Conservation (phyloP, 2,888 invertebrate species). For the Drosophila paramelanica region DNA sequence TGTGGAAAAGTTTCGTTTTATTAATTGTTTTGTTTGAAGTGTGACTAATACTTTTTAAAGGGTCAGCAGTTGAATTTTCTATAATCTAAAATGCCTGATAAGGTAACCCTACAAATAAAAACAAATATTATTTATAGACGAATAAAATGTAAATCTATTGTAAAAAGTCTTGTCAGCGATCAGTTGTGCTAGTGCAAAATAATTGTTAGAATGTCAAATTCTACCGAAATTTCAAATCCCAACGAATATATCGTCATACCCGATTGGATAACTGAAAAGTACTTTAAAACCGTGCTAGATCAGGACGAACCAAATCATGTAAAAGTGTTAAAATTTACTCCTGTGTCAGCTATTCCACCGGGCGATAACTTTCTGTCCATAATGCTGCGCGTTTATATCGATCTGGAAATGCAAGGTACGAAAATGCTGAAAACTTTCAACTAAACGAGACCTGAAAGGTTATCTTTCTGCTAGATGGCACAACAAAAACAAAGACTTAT, state of each 20-base stretch:
- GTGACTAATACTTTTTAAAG: too few relatives aligned
- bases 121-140: too few relatives aligned
- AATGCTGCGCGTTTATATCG: slow-evolving; percentile 77
- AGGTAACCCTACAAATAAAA: too few relatives aligned
- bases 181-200: too few relatives aligned
- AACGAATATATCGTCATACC: slow-evolving; percentile 71
- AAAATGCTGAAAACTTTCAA: neutral
- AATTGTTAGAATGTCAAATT: slow-evolving; percentile 17
- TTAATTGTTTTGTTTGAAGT: too few relatives aligned
- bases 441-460: neutral
- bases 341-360: slow-evolving; percentile 75
- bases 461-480: slow-evolving; percentile 54
- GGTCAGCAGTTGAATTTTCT: too few relatives aligned
- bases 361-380: slow-evolving; percentile 82
- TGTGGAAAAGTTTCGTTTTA: too few relatives aligned
- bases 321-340: slow-evolving; percentile 62
- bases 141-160: too few relatives aligned
- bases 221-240: slow-evolving; percentile 61
- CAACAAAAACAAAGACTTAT: slow-evolving; percentile 63
- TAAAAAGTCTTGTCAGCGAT: too few relatives aligned
- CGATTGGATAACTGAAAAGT: slow-evolving; percentile 72
- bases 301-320: slow-evolving; percentile 69
- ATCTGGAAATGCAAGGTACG: slow-evolving; percentile 72
- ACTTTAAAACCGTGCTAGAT: slow-evolving; percentile 65
- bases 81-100: too few relatives aligned